phyloP scores from a whole-genome alignment of 2,113 vertebrate species.

The Panthera leo region DNA sequence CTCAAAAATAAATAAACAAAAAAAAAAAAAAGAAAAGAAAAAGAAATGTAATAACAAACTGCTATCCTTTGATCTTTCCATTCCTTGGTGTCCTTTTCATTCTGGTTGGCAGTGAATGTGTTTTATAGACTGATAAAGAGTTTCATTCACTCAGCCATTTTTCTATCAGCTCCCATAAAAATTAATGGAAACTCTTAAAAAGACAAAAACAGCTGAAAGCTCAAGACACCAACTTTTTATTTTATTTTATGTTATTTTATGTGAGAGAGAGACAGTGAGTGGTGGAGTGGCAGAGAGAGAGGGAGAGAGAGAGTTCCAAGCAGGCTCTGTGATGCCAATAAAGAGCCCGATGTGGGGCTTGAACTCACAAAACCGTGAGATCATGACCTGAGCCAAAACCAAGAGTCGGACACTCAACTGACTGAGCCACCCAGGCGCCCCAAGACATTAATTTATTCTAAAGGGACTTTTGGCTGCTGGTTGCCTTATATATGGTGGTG shows the following conservation, averaged over 20 bases:
- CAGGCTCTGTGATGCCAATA: too few species aligned
- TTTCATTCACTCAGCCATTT: slow-evolving; percentile 56
- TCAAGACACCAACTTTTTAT: not conserved
- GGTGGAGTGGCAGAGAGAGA: too few species aligned
- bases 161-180: not conserved
- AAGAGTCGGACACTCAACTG: too few species aligned
- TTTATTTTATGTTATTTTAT: too few species aligned
- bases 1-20: too few species aligned
- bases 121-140: slow-evolving; percentile 17
- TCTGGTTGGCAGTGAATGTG: not conserved
- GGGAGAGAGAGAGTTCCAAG: too few species aligned
- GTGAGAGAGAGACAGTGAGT: too few species aligned
- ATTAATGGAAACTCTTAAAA: slow-evolving; percentile 55
- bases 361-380: too few species aligned
- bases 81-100: not conserved
- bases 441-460: slow-evolving; percentile 53
- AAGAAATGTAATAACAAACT: not conserved
- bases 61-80: not conserved
- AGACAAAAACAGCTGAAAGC: slow-evolving; percentile 41
- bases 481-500: not conserved
- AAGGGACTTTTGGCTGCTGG: not conserved
- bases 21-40: too few species aligned
- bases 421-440: too few species aligned
- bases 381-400: too few species aligned
- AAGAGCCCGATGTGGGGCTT: too few species aligned